Base-by-base conservation (phyloP, 1,140 invertebrate species). In the Brachionus rubens region DNA sequence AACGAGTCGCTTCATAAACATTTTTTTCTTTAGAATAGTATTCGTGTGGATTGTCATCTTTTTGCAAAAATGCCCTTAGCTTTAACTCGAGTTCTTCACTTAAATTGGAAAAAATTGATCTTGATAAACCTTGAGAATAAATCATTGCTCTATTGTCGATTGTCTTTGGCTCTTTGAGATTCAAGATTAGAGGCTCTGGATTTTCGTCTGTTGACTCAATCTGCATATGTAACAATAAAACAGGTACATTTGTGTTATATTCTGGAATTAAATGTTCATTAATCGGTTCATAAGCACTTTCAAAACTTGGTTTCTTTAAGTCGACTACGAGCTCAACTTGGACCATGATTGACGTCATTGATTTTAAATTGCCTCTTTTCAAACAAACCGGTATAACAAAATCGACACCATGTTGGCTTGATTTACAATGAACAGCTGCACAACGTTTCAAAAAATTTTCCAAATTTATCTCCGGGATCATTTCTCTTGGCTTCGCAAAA, bases 301-400 rank as follows among this genome's bases (percentile, higher is more conserved):
- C 33, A 5, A 36, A 36, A 36, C 9, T 36, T 9, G 3, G 3
- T 30, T 7, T 28, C 7, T 30, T 6, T 30, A 9, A 9, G 14
- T 56, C 9, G 6, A 16, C 7, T 7, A 21, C 16, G 10, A 26
- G 24, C 10, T 56, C 16, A 14, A 56, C 52, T 56, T 56, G 24
- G 2, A 56, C 19, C 52, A 56, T 56, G 1, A 56, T 30, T 3
- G 52, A 24, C 30, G 52, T 30, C 3, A 56, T 30, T 30, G 28
- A 30, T 16, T 56, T 26, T 9, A 56, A 30, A 56, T 56, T 56
- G 12, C 30, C 26, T 30, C 14, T 26, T 30, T 56, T 56, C 14
- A 56, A 30, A 30, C 52, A 56, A 1, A 56, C 52, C 14, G 52
- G 52, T 14, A 56, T 56, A 56, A 56, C 52, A 3, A 56, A 56